Evolutionary conservation across 2,888 invertebrate genomes (phyloP), one percentile per base, ranked within the genome.

Genomic region (Cremastinae sp.): DNA sequence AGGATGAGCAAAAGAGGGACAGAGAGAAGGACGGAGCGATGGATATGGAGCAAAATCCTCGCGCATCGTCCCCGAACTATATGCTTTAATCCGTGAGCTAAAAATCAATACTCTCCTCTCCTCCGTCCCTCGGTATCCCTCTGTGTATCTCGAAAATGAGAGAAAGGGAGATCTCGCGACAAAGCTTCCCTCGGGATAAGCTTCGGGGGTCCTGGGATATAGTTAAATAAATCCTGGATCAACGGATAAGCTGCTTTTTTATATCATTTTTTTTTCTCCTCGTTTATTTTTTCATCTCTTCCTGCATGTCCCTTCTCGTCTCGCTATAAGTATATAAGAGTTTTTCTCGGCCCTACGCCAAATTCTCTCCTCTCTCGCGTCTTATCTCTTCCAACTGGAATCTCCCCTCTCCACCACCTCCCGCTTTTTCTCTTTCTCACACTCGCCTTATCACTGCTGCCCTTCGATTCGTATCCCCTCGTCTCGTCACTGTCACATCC

Each of bases 221-320:
- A 89, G 88, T 89, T 89, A 89, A 89, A 89, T 89, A 89, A 89
- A 89, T 89, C 89, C 89, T 81, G 89, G 89, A 89, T 89, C 88
- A 89, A 89, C 86, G 89, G 89, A 89, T 89, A 86, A 89, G 87
- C 85, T 85, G 61, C 85, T 84, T 85, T 84, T 88, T 86, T 86
- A 83, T 85, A 83, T 83, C 83, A 82, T 82, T 83, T 80, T 82
- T 80, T 83, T 82, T 61, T 73, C 74, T 78, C n/a, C n/a, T n/a
- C n/a, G n/a, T n/a, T n/a, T n/a, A n/a, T 51, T 36, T 72, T 82
- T 64, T 74, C 78, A 78, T 56, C 54, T 47, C 16, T 53, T 20
- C 47, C n/a, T n/a, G n/a, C 20, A 49, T 62, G 64, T 59, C 73
- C 73, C 80, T 79, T 62, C 22, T 18, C 65, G 3, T 18, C 36